Base-by-base conservation (phyloP, 2,797 vertebrate genomes). In the Jordanella pulchra region DNA sequence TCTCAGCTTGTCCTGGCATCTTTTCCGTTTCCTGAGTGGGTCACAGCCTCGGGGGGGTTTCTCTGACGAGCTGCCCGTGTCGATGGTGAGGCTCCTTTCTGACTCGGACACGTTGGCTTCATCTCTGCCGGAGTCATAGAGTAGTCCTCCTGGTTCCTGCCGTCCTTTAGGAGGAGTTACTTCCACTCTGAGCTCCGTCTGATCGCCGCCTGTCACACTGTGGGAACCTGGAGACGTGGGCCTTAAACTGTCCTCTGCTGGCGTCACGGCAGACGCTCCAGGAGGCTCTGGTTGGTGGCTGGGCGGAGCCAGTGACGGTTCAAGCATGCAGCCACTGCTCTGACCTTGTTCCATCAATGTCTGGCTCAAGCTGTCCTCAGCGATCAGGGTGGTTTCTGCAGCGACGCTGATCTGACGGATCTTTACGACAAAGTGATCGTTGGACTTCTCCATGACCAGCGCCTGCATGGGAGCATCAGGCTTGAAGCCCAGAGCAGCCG, bases 341-440 rank as follows among this genome's bases (percentile, higher is more conserved):
- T n/a, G n/a, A n/a, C 68, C 71, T 25, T 82, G 67, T 32, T 82
- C 86, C 3, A 45, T 83, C 60, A 84, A 61, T 1, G 82, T 89
- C 17, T 42, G 63, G 60, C 51, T 84, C 0, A 83, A 80, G 60
- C 61, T 90, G 3, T 83, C 85, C 0, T 90, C 76, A 7, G 71
- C 75, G 4, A 23, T 67, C 23, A 83, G 60, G 0, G 86, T 86
- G 56, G 66, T 42, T 14, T 83, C 68, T 1, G 76, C 48, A 0
- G 35, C 50, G 0, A 71, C 7, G 35, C 82, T 78, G 0, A 95
- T 91, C 70, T 95, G 96, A n/a, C 96, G 95, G 25, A 99, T 99
- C 91, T 97, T 98, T 7, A 99, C 93, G 50, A 99, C 95, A 55
- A 99, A 99, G 77, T 99, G 97, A 77, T 99, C 97, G 0, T 98